A percentile compares a stretch with the other conserved stretches of the same genome.
Conservation (phyloP, 2,113 vertebrate species). For the Columbina picui region DNA sequence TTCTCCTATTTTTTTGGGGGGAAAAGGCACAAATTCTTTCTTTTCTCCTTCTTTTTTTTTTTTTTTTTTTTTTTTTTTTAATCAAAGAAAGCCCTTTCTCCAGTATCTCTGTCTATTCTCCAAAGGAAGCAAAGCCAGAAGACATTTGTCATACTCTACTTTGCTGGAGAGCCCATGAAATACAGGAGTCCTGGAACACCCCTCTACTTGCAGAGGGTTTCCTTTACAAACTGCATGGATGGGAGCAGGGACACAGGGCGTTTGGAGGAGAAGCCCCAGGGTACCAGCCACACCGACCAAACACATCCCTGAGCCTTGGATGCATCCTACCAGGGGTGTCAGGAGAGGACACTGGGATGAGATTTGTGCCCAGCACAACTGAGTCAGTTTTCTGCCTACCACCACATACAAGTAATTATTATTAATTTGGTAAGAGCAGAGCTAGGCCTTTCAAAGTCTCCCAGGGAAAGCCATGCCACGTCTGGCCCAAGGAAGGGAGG, state of each 20-base stretch:
- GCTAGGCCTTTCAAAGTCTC: neutral
- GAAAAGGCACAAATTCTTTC: neutral
- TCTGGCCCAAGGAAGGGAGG: neutral
- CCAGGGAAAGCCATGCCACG: neutral
- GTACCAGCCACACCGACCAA: neutral
- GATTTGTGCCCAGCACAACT: neutral
- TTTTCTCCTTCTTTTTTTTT: too few species aligned
- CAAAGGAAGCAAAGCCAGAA: neutral
- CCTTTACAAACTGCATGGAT: fast-evolving
- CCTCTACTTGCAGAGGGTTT: neutral
- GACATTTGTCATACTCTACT: neutral
- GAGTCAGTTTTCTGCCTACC: neutral
- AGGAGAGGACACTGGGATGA: neutral
- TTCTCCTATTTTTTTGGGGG: neutral
- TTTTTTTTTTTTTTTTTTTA: neutral
- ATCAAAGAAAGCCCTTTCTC: neutral
- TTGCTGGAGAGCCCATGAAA: neutral
- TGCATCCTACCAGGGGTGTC: neutral
- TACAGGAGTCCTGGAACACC: neutral
- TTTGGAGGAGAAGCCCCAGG: neutral
- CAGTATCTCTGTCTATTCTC: neutral
- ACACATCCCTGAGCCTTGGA: neutral
- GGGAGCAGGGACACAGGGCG: fast-evolving
- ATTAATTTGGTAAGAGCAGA: neutral
- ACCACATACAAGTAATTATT: neutral